phyloP scores from a whole-genome alignment of 1,140 invertebrate genomes.

The Eurosta solidaginis region DNA sequence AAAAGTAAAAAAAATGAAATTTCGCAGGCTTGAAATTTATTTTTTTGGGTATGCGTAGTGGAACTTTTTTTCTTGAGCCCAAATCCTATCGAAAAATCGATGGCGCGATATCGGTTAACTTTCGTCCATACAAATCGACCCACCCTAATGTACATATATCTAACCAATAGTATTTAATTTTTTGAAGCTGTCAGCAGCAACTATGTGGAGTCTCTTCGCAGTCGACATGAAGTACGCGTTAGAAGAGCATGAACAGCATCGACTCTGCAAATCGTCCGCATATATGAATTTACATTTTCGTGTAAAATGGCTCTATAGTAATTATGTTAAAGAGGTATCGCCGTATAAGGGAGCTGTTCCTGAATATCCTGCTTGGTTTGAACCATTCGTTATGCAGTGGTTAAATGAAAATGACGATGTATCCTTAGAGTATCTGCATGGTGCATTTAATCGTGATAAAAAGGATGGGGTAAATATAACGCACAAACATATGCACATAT shows the following conservation, averaged over 20 bases:
- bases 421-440: conserved; percentile 97
- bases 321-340: conserved; percentile 98
- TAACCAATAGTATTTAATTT: too few species aligned
- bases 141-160: background rate
- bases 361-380: conserved; percentile 99
- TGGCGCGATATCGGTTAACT: too few species aligned
- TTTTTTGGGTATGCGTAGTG: too few species aligned
- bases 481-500: background rate
- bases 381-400: conserved; percentile 99
- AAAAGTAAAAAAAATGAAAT: too few species aligned
- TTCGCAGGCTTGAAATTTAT: too few species aligned
- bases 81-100: too few species aligned
- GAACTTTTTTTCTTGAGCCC: too few species aligned
- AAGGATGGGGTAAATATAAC: conserved; percentile 88
- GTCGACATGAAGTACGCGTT: conserved; percentile 98
- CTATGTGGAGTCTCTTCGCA: conserved; percentile 96
- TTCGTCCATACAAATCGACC: too few species aligned
- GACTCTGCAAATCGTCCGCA: conserved; percentile 94
- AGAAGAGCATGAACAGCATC: conserved; percentile 95
- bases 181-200: conserved; percentile 87
- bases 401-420: conserved; percentile 99
- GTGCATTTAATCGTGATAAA: conserved; percentile 98
- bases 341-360: conserved; percentile 92
- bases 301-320: conserved; percentile 98
- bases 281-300: conserved; percentile 99